A percentile compares a stretch with the other conserved stretches of the same genome.
Conservation (phyloP, 2,113 vertebrate species). For the Lucifuga dentata region DNA sequence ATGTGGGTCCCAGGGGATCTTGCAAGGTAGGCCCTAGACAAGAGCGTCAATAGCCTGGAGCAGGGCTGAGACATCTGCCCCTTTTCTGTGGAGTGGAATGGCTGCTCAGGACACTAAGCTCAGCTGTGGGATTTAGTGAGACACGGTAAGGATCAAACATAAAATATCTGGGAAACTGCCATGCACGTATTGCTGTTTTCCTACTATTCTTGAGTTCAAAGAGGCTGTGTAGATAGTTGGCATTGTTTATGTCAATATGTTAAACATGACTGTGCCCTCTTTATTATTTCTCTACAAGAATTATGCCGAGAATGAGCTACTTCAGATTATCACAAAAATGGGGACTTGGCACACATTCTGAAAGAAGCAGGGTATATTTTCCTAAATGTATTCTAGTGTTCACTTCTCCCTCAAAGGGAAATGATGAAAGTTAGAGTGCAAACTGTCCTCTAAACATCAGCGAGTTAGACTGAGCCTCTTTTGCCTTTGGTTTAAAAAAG, state of each 20-base stretch:
- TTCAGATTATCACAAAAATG: too few relatives aligned
- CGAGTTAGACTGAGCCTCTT: too few relatives aligned
- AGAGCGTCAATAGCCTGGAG: constrained; percentile 61
- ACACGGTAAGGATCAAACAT: constrained; percentile 63
- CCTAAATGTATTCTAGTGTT: too few relatives aligned
- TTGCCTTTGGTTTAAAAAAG: too few relatives aligned
- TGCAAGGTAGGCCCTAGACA: constrained; percentile 65
- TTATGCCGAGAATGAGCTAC: constrained; percentile 31
- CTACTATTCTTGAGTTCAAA: constrained; percentile 11
- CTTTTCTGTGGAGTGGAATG: constrained; percentile 50
- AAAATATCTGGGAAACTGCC: constrained; percentile 43
- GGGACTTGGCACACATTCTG: too few relatives aligned
- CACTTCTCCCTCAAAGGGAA: too few relatives aligned
- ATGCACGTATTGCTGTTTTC: constrained; percentile 28
- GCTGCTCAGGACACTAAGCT: constrained; percentile 37
- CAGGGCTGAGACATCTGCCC: constrained; percentile 75
- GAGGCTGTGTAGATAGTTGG: constrained; percentile 3
- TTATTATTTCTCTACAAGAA: constrained; percentile 23
- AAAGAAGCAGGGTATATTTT: too few relatives aligned
- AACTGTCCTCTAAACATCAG: too few relatives aligned
- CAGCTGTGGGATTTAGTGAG: constrained; percentile 60
- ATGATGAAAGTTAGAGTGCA: too few relatives aligned
- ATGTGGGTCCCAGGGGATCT: constrained; percentile 66
- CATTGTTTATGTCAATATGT: constrained; percentile 20
- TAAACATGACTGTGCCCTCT: constrained; percentile 30